Evolutionary conservation across 92 coral and sea anemone species (phyloP).

Genomic region (Zoanthus sociatus): DNA sequence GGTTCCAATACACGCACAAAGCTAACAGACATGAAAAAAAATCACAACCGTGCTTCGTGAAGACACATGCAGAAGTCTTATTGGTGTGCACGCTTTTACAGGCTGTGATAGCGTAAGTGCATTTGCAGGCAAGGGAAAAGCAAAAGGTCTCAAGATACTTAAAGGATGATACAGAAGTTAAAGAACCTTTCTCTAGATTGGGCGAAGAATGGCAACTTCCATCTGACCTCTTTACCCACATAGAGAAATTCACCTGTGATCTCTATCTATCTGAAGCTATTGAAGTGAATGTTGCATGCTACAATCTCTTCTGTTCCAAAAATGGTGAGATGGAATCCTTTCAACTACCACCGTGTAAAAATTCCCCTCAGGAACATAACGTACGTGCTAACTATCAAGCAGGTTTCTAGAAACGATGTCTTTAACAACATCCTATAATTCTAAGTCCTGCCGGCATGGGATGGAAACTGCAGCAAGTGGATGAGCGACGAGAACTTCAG

Average conservation of each 20-base stretch:
- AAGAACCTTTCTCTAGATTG: not conserved
- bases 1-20: too few relatives aligned
- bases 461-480: slow-evolving; percentile 33
- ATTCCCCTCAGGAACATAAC: slow-evolving; percentile 36
- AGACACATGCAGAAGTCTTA: slow-evolving; percentile 49
- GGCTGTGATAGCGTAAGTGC: slow-evolving; percentile 61
- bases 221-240: slow-evolving; percentile 44
- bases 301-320: slow-evolving; percentile 55
- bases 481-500: slow-evolving; percentile 15
- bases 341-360: slow-evolving; percentile 60
- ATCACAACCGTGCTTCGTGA: slow-evolving; percentile 35
- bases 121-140: slow-evolving; percentile 48
- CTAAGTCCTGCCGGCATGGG: slow-evolving; percentile 62
- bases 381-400: slow-evolving; percentile 7
- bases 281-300: slow-evolving; percentile 48
- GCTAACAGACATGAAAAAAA: not conserved
- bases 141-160: slow-evolving; percentile 8
- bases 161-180: too few relatives aligned
- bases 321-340: slow-evolving; percentile 56
- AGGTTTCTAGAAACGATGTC: slow-evolving; percentile 27
- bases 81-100: slow-evolving; percentile 62
- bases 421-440: slow-evolving; percentile 36
- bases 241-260: slow-evolving; percentile 35
- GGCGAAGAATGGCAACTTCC: slow-evolving; percentile 56
- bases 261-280: slow-evolving; percentile 31